Conservation (phyloP, 2,888 invertebrate genomes). For the Drosophila engyochracea region DNA sequence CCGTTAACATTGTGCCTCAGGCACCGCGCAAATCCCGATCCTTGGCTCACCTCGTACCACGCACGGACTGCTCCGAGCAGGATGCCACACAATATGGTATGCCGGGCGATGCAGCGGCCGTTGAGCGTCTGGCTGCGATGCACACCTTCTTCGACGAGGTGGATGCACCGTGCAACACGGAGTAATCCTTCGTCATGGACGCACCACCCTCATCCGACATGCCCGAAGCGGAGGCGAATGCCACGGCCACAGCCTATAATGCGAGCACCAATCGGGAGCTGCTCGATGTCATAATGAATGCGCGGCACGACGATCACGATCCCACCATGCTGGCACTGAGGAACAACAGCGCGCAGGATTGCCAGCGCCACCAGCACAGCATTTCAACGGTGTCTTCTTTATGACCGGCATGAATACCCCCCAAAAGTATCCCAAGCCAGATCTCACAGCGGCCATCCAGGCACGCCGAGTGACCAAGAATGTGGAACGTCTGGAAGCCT, state of each 20-base stretch:
- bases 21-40: conserved; percentile 92
- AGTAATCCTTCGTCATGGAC: conserved; percentile 69
- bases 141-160: conserved; percentile 83
- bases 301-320: conserved; percentile 85
- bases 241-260: conserved; percentile 75
- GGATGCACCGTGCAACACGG: conserved; percentile 67
- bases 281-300: conserved; percentile 87
- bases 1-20: conserved; percentile 92
- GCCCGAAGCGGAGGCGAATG: conserved; percentile 72
- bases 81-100: conserved; percentile 85
- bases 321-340: conserved; percentile 84
- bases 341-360: conserved; percentile 74
- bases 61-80: conserved; percentile 85
- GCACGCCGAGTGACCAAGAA: conserved; percentile 90
- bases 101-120: conserved; percentile 66
- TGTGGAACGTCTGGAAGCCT: conserved; percentile 90
- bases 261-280: conserved; percentile 87
- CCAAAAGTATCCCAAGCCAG: conserved; percentile 85
- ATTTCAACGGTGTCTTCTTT: conserved; percentile 88
- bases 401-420: conserved; percentile 86
- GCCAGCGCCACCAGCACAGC: conserved; percentile 83
- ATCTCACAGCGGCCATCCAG: conserved; percentile 86
- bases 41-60: conserved; percentile 89
- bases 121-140: conserved; percentile 77
- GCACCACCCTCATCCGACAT: conserved; percentile 72